Conservation (phyloP, 2,113 vertebrate species). For the Erinaceus europaeus region DNA sequence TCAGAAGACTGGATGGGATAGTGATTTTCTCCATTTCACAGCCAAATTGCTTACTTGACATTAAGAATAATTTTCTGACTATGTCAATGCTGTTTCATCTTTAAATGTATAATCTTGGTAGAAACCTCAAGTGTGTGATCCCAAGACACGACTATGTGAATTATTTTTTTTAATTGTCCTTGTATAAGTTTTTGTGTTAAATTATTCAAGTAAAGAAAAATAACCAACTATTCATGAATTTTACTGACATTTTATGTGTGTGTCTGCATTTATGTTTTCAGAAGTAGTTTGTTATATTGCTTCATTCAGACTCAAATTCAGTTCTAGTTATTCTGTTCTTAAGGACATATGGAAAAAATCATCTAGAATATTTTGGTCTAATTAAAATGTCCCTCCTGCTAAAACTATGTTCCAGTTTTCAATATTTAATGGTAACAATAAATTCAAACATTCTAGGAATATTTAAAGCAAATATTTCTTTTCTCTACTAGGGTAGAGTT, state of each 20-base stretch:
- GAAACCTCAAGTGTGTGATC: background rate
- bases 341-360: slow-evolving; percentile 18
- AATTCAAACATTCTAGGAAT: slow-evolving; percentile 44
- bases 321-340: slow-evolving; percentile 34
- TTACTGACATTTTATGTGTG: background rate
- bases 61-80: slow-evolving; percentile 2
- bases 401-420: slow-evolving; percentile 16
- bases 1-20: background rate
- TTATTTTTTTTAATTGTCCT: slow-evolving; percentile 1
- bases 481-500: background rate
- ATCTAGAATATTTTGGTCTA: slow-evolving; percentile 28
- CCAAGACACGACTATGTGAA: background rate
- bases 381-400: slow-evolving; percentile 37
- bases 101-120: background rate
- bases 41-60: slow-evolving; percentile 12
- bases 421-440: slow-evolving; percentile 33
- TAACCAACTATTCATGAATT: background rate
- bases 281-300: slow-evolving; percentile 24
- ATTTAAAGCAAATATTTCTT: slow-evolving; percentile 30
- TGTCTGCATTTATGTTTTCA: slow-evolving; percentile 17
- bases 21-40: background rate
- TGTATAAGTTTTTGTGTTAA: slow-evolving; percentile 38
- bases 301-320: slow-evolving; percentile 6
- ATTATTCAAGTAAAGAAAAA: slow-evolving; percentile 23
- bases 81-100: background rate